phyloP scores from a whole-genome alignment of 2,113 vertebrate species.

The Scolopax mira region DNA sequence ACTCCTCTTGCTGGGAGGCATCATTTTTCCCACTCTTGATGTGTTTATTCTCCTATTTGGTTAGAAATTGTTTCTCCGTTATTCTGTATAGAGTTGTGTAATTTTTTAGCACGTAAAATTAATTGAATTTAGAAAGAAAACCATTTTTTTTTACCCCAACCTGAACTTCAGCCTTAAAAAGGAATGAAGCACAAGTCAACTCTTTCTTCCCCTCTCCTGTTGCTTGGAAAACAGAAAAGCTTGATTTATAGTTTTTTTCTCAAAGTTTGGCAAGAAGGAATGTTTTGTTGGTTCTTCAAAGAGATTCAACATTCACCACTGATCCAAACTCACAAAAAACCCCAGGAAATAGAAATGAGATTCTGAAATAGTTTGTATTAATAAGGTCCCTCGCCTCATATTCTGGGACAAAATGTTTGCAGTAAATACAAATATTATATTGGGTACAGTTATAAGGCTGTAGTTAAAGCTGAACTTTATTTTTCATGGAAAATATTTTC shows the following conservation, averaged over 20 bases:
- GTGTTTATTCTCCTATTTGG: constrained; percentile 19
- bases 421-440: accelerated
- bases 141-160: neutral
- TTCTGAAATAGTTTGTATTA: neutral
- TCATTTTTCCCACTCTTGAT: neutral
- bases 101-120: neutral
- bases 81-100: neutral
- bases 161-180: neutral
- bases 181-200: neutral
- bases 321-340: accelerated
- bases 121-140: neutral
- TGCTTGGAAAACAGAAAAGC: neutral
- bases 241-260: neutral
- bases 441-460: accelerated
- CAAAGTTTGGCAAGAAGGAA: neutral
- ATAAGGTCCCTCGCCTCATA: neutral
- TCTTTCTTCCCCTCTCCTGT: neutral
- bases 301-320: neutral
- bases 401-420: neutral
- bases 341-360: neutral
- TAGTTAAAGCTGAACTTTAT: neutral
- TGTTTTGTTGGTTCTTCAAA: neutral
- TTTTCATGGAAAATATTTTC: neutral
- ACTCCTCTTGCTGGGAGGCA: constrained; percentile 54
- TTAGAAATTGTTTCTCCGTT: constrained; percentile 37